A percentile compares a stretch with the other conserved stretches of the same genome.
These are phyloP conservation scores for Hyles vespertilio DNA, from an alignment of 1,140 invertebrate species.

Conservation along the genomic window DNA sequence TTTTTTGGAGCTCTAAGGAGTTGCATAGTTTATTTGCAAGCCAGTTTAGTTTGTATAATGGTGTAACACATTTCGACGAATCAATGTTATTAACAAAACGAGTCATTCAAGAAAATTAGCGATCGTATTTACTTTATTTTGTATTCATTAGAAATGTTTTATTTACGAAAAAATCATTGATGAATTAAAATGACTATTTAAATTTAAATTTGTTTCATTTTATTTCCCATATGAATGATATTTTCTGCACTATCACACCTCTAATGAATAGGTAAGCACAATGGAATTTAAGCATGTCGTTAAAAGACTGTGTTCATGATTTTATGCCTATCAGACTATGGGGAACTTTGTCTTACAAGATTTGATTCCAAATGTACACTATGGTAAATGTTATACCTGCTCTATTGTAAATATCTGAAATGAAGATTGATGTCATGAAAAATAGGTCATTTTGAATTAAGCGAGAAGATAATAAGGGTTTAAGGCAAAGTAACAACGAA, in stretches of 20 bases:
- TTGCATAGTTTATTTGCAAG: conserved; percentile 6
- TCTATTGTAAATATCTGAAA: too few relatives aligned
- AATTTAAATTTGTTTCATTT: conserved; percentile 27
- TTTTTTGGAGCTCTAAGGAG: too few relatives aligned
- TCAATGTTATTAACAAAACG: conserved; percentile 9
- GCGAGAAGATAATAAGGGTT: too few relatives aligned
- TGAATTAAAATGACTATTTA: conserved; percentile 59
- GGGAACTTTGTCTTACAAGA: too few relatives aligned
- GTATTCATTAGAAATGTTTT: conserved; percentile 42
- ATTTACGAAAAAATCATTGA: conserved; percentile 46
- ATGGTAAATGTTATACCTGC: too few relatives aligned
- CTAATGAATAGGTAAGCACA: background rate
- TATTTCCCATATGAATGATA: background rate
- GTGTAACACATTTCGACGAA: conserved; percentile 5
- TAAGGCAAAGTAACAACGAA: too few relatives aligned
- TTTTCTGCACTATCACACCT: background rate
- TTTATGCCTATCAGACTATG: too few relatives aligned
- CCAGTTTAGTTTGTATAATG: conserved; percentile 7
- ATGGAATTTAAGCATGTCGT: background rate
- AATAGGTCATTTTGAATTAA: background rate
- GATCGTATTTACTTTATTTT: conserved; percentile 44
- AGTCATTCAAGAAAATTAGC: conserved; percentile 14
- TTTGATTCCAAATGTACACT: too few relatives aligned
- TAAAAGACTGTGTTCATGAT: too few relatives aligned
- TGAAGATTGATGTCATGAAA: background rate